A percentile compares a stretch with the other conserved stretches of the same genome.
These are phyloP conservation scores for Patiria pectinifera DNA, from an alignment of 53 echinoderm and acorn worm species.

Conservation along the genomic window DNA sequence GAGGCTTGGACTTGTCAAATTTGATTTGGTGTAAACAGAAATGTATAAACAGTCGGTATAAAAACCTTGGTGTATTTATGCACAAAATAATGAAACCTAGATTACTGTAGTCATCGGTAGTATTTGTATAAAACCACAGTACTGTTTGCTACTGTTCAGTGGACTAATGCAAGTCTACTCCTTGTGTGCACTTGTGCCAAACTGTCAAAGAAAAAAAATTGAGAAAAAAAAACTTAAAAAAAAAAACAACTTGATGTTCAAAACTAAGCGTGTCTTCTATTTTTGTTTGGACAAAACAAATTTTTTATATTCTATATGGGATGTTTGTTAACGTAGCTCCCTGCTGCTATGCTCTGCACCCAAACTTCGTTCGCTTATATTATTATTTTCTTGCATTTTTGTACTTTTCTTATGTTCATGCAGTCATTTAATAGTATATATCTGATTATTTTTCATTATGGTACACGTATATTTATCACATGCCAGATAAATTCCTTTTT, in stretches of 20 bases:
- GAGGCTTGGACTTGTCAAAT: constrained; percentile 45
- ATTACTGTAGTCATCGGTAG: constrained; percentile 43
- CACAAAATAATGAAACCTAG: constrained; percentile 38
- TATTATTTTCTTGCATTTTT: constrained; percentile 61
- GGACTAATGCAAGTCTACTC: constrained; percentile 55
- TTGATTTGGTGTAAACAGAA: constrained; percentile 49
- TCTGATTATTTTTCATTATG: constrained; percentile 62
- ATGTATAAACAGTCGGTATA: constrained; percentile 27
- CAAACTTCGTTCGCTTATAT: constrained; percentile 7
- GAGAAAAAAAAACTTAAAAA: constrained; percentile 30
- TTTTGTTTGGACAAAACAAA: constrained; percentile 65
- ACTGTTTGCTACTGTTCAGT: constrained; percentile 61
- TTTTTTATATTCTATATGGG: constrained; percentile 64
- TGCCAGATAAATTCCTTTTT: constrained; percentile 43
- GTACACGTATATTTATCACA: constrained; percentile 64
- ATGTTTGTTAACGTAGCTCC: constrained; percentile 39
- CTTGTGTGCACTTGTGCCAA: constrained; percentile 63
- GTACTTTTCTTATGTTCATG: constrained; percentile 59
- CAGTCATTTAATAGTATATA: constrained; percentile 55
- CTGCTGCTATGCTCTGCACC: constrained; percentile 52
- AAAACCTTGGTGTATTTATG: constrained; percentile 49
- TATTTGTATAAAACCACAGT: constrained; percentile 57
- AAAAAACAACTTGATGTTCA: constrained; percentile 43
- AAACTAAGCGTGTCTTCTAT: constrained; percentile 63
- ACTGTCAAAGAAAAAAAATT: constrained; percentile 41